Percentiles rank a stretch among this genome's conserved stretches.
These are phyloP conservation scores for Asarcornis scutulata DNA, from an alignment of 2,113 vertebrate genomes.

Conservation along the genomic window DNA sequence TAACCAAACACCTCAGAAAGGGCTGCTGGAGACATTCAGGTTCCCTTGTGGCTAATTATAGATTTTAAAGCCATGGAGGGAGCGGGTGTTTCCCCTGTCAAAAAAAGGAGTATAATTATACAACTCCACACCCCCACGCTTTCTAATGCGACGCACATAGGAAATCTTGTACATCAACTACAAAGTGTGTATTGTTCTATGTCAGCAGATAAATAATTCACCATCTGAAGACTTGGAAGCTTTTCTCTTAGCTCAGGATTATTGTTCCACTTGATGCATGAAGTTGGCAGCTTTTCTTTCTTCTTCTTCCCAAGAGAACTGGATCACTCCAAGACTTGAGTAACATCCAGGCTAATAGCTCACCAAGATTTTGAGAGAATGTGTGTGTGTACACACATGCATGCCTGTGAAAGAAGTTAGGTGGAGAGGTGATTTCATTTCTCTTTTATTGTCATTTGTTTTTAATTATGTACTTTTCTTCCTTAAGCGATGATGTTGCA, in stretches of 20 bases:
- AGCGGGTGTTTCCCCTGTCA: slow-evolving; percentile 14
- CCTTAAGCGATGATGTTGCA: neutral
- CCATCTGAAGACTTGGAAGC: slow-evolving; percentile 65
- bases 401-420: slow-evolving; percentile 17
- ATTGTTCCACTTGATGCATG: slow-evolving; percentile 65
- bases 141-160: neutral
- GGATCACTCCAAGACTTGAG: slow-evolving; percentile 55
- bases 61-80: slow-evolving; percentile 31
- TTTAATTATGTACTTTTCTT: neutral
- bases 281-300: slow-evolving; percentile 65
- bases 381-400: too few species aligned
- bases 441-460: neutral
- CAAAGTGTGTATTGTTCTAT: slow-evolving; percentile 60
- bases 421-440: slow-evolving; percentile 15
- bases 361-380: neutral
- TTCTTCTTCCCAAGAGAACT: slow-evolving; percentile 58
- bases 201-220: slow-evolving; percentile 73
- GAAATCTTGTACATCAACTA: slow-evolving; percentile 36
- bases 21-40: neutral
- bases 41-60: slow-evolving; percentile 1
- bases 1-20: slow-evolving; percentile 9
- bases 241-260: slow-evolving; percentile 46
- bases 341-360: slow-evolving; percentile 46
- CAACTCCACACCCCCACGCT: slow-evolving; percentile 17
- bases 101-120: neutral